Evolutionary conservation across 2,888 invertebrate genomes (phyloP).

Genomic region (Phyto melanocephala): DNA sequence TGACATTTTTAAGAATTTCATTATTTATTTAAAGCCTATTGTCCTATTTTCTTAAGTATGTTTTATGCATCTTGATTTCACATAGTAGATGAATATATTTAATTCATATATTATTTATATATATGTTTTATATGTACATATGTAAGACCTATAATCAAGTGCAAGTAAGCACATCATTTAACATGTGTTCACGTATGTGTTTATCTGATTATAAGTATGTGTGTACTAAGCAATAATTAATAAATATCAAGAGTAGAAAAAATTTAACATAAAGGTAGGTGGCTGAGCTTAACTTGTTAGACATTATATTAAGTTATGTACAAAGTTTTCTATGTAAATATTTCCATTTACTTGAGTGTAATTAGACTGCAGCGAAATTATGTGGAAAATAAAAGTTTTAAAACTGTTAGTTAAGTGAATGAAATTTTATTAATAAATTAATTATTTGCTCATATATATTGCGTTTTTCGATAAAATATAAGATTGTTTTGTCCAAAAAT

Average conservation of each 20-base stretch:
- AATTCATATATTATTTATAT: not conserved
- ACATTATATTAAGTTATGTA: constrained; percentile 27
- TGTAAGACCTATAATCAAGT: not conserved
- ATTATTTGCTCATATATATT: too few relatives aligned
- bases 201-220: not conserved
- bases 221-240: constrained; percentile 45
- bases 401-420: too few relatives aligned
- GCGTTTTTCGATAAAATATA: too few relatives aligned
- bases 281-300: constrained; percentile 20
- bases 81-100: constrained; percentile 8
- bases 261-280: constrained; percentile 8
- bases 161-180: constrained; percentile 12
- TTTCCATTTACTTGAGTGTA: not conserved
- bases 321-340: not conserved
- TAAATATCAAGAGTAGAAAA: constrained; percentile 8
- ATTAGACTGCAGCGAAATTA: too few relatives aligned
- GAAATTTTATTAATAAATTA: too few relatives aligned
- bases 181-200: not conserved
- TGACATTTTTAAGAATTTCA: not conserved
- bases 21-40: not conserved
- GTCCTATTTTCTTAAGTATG: not conserved
- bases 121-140: constrained; percentile 11
- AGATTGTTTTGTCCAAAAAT: too few relatives aligned
- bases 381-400: too few relatives aligned
- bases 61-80: too few relatives aligned